Percentiles rank a stretch among this genome's conserved stretches.
Conservation (phyloP, 2,797 vertebrate species). For the Cryptoprocta ferox region DNA sequence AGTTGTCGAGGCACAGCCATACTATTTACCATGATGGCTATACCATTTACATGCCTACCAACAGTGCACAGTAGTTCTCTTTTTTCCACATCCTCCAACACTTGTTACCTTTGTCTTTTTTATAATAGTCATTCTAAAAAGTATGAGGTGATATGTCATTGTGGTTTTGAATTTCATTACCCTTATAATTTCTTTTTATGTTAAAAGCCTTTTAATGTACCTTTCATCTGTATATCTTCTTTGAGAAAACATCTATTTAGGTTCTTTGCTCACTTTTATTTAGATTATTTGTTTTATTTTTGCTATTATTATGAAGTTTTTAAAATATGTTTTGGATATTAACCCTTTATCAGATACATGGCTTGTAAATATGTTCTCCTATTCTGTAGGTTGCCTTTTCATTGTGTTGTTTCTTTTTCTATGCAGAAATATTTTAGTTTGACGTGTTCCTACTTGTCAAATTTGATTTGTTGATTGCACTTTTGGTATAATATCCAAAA, state of each 20-base stretch:
- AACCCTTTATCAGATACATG: background rate
- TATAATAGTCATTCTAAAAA: background rate
- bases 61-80: background rate
- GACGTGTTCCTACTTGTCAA: background rate
- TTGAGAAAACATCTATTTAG: background rate
- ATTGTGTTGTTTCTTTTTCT: background rate
- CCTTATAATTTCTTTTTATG: background rate
- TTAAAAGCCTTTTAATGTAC: background rate
- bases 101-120: background rate
- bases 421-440: background rate
- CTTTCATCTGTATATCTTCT: background rate
- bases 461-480: background rate
- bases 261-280: background rate
- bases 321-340: background rate
- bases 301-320: background rate
- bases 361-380: background rate
- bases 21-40: background rate
- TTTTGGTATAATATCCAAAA: slow-evolving; percentile 1
- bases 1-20: background rate
- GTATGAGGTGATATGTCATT: background rate
- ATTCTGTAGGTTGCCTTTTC: background rate
- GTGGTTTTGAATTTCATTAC: background rate
- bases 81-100: background rate
- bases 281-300: background rate
- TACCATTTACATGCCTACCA: background rate